Evolutionary conservation across 2,113 vertebrate genomes (phyloP), one percentile per base, ranked within the genome.

Genomic region (Oreochromis niloticus): DNA sequence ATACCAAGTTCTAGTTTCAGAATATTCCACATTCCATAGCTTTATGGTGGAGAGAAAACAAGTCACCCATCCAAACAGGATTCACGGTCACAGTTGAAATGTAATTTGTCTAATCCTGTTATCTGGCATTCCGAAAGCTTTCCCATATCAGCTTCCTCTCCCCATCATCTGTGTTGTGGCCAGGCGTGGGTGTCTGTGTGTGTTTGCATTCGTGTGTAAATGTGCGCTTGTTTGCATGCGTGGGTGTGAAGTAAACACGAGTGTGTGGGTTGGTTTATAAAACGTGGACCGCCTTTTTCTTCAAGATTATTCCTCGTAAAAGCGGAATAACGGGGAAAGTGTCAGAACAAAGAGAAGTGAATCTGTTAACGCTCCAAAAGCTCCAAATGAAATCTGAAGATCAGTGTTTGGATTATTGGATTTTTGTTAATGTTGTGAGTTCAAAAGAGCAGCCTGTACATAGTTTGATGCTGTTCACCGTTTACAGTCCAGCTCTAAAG

Each of bases 81-180:
- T 94, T 91, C 84, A 87, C 84, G 84, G 91, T 95, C 91, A 94
- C 91, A 92, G 92, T 22, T 87, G 82, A 94, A 96, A 94, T 94
- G 91, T 91, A 90, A 93, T 94, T 95, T 91, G 87, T 94, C 88
- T 95, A 92, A 95, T 95, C 93, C 94, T 90, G 88, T 95, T 94
- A 95, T 93, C 85, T 82, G 93, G 46, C 39, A 12, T 83, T 92
- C 80, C 90, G 59, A 89, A 82, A 87, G 85, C 83, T 89, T 89
- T 91, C 81, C 87, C 90, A 91, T 91, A 85, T 90, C 89, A 80
- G 91, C 54, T 83, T 81, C 79, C 83, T 84, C 79, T 81, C 66
- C 89, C 46, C 46, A 17, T 52, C 52, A 34, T 80, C 83, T 82
- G 80, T 81, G 73, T 6, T 84, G 56, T 12, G 2, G 75, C 81